A percentile compares a stretch with the other conserved stretches of the same genome.
Evolutionary conservation across 2,113 vertebrate genomes (phyloP).

Genomic region (Campylomormyrus tamandua): DNA sequence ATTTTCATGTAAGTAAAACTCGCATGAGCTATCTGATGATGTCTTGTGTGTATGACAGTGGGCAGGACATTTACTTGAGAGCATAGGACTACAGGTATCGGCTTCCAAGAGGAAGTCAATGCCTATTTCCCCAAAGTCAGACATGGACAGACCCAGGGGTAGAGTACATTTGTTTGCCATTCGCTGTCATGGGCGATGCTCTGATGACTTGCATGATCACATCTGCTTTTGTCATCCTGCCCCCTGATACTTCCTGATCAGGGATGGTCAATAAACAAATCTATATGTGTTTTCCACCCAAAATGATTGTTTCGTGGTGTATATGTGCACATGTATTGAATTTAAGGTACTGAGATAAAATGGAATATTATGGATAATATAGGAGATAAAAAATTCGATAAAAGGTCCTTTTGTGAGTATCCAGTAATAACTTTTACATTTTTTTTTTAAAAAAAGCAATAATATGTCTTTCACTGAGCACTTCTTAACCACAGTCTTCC

Average conservation of each 20-base stretch:
- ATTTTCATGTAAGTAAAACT: too few species aligned
- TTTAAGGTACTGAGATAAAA: not conserved
- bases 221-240: not conserved
- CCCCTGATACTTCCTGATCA: not conserved
- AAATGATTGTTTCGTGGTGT: not conserved
- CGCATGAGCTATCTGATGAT: too few species aligned
- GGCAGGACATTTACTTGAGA: not conserved
- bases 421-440: not conserved
- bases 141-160: constrained; percentile 17
- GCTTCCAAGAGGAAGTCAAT: constrained; percentile 18
- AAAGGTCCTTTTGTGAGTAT: not conserved
- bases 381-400: not conserved
- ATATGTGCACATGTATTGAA: not conserved
- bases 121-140: constrained; percentile 13
- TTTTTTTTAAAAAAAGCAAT: not conserved
- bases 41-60: not conserved
- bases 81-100: constrained; percentile 1
- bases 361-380: not conserved
- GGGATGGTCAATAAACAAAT: not conserved
- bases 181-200: not conserved
- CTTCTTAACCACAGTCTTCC: not conserved
- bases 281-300: not conserved
- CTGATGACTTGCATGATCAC: not conserved
- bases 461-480: not conserved
- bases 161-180: not conserved